Evolutionary conservation across 2,113 vertebrate genomes (phyloP).

Genomic region (Craseonycteris thonglongyai): DNA sequence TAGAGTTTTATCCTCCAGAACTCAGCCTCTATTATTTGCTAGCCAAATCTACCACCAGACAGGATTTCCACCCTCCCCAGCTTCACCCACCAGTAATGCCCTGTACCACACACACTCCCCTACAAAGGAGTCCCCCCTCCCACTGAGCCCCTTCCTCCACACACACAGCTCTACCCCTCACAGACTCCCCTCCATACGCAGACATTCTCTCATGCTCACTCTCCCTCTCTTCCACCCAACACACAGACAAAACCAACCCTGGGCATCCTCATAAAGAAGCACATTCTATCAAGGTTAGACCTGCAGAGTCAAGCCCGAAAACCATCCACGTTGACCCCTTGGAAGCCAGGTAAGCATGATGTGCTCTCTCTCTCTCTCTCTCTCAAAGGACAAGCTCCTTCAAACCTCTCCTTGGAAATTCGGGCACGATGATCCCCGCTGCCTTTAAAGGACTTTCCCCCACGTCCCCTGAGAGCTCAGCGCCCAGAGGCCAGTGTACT

Average conservation of each 20-base stretch:
- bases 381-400: background rate
- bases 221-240: background rate
- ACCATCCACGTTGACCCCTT: background rate
- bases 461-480: background rate
- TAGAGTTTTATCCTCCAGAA: background rate
- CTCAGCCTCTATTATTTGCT: background rate
- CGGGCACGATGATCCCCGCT: background rate
- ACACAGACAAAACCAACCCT: background rate
- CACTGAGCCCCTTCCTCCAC: background rate
- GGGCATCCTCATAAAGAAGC: background rate
- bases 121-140: background rate
- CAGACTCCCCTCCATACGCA: rapidly evolving
- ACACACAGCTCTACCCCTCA: background rate
- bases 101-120: background rate
- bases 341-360: background rate
- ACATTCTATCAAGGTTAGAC: too few relatives aligned
- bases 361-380: background rate
- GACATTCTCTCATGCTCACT: background rate
- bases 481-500: slow-evolving; percentile 74
- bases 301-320: background rate
- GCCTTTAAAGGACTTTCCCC: background rate
- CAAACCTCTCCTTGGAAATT: background rate
- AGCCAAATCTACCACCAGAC: background rate
- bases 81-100: too few relatives aligned
- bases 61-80: too few relatives aligned